Conservation (phyloP, 2,797 vertebrate genomes). For the Tympanoctomys barrerae region DNA sequence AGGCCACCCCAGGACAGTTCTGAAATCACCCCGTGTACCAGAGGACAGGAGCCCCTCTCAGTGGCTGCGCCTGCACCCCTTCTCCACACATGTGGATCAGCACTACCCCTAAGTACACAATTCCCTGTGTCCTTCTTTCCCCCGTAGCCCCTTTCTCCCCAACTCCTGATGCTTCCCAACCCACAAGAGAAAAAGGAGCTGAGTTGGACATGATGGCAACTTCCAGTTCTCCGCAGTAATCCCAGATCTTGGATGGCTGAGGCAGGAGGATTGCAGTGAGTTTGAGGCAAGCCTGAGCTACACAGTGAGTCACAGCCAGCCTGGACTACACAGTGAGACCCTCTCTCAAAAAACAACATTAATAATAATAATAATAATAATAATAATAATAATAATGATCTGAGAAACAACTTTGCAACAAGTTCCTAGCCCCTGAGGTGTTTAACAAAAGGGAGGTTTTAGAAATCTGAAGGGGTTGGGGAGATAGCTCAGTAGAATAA, state of each 20-base stretch:
- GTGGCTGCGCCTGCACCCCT: rapidly evolving
- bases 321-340: not conserved
- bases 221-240: not conserved
- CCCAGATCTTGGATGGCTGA: not conserved
- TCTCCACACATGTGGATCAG: not conserved
- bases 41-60: not conserved
- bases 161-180: not conserved
- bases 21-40: not conserved
- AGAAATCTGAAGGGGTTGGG: too few species aligned
- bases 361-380: not conserved
- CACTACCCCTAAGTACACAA: not conserved
- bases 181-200: not conserved
- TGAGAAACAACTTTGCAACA: not conserved
- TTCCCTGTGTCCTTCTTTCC: not conserved
- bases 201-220: not conserved
- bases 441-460: not conserved
- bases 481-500: too few species aligned
- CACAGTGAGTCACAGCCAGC: not conserved
- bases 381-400: not conserved
- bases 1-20: not conserved
- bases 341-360: not conserved
- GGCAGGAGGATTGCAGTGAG: not conserved
- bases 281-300: not conserved
- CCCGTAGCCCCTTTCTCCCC: not conserved
- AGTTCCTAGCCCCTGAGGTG: not conserved